A percentile compares a stretch with the other conserved stretches of the same genome.
These are phyloP conservation scores for Campoplex nolae DNA, from an alignment of 2,888 invertebrate species.

Conservation along the genomic window DNA sequence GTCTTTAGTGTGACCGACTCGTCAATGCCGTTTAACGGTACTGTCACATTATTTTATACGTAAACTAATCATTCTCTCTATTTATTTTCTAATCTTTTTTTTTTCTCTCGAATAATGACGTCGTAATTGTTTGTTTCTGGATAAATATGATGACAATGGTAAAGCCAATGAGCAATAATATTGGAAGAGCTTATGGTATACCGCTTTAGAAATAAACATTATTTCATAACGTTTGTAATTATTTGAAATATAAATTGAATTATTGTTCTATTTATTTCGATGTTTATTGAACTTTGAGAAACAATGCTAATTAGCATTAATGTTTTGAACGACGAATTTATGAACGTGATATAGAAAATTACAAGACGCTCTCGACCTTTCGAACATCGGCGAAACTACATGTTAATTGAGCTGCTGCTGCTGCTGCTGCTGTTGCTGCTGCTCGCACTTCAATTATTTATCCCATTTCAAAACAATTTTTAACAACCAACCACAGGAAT, in stretches of 20 bases:
- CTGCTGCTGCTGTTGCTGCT: no score
- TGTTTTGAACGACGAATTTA: not conserved
- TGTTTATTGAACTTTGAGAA: not conserved
- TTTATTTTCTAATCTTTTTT: constrained; percentile 1
- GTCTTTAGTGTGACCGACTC: not conserved
- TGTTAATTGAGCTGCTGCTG: constrained; percentile 4
- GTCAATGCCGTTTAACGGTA: constrained; percentile 67
- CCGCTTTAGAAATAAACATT: not conserved
- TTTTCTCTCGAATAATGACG: not conserved
- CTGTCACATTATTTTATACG: constrained; percentile 24
- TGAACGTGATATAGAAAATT: not conserved
- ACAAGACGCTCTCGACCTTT: constrained; percentile 23
- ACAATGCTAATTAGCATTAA: not conserved
- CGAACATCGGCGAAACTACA: not conserved
- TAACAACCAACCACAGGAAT: constrained; percentile 18
- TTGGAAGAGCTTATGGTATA: not conserved
- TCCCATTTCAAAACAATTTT: constrained; percentile 16
- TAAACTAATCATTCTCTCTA: not conserved
- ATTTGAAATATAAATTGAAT: not conserved
- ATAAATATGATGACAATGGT: not conserved
- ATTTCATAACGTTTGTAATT: not conserved
- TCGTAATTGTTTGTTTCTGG: not conserved
- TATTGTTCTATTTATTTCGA: not conserved
- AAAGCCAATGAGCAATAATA: not conserved
- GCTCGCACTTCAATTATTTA: constrained; percentile 11